A percentile compares a stretch with the other conserved stretches of the same genome.
phyloP scores from a whole-genome alignment of 2,888 invertebrate species.

The Protodeltote pygarga region DNA sequence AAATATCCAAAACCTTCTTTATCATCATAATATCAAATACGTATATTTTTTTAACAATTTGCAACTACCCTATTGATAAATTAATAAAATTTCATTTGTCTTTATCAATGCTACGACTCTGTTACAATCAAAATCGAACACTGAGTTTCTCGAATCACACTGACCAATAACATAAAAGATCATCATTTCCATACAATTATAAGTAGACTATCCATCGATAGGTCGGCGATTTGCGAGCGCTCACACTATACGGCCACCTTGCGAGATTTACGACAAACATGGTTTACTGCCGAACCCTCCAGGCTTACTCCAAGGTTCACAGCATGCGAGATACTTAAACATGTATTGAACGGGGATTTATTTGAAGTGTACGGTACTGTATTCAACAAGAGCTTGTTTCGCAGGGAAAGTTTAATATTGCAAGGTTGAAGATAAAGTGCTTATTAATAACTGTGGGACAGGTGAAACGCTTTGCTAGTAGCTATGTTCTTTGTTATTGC shows the following conservation, averaged over 20 bases:
- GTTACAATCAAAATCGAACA: too few relatives aligned
- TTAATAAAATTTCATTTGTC: too few relatives aligned
- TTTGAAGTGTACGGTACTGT: slow-evolving; percentile 23
- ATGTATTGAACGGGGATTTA: slow-evolving; percentile 47
- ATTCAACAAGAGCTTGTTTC: slow-evolving; percentile 23
- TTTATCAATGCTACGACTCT: too few relatives aligned
- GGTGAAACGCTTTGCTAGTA: neutral
- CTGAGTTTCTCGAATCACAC: slow-evolving; percentile 4
- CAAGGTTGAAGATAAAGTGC: neutral
- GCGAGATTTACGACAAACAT: slow-evolving; percentile 45
- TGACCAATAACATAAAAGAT: slow-evolving; percentile 2
- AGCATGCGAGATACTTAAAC: slow-evolving; percentile 45
- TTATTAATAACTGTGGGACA: slow-evolving; percentile 18
- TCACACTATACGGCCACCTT: slow-evolving; percentile 35
- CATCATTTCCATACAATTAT: slow-evolving; percentile 25
- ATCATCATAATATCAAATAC: too few relatives aligned
- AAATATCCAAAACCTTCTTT: too few relatives aligned
- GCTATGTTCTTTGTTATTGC: slow-evolving; percentile 5
- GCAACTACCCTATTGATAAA: too few relatives aligned
- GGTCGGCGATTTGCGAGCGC: slow-evolving; percentile 40
- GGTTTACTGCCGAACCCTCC: slow-evolving; percentile 42
- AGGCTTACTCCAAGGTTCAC: slow-evolving; percentile 48
- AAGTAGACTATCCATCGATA: slow-evolving; percentile 40
- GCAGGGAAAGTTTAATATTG: slow-evolving; percentile 2
- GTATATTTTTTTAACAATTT: too few relatives aligned